These are phyloP conservation scores for Nezara viridula DNA, from an alignment of 2,888 invertebrate species.

Conservation along the genomic window DNA sequence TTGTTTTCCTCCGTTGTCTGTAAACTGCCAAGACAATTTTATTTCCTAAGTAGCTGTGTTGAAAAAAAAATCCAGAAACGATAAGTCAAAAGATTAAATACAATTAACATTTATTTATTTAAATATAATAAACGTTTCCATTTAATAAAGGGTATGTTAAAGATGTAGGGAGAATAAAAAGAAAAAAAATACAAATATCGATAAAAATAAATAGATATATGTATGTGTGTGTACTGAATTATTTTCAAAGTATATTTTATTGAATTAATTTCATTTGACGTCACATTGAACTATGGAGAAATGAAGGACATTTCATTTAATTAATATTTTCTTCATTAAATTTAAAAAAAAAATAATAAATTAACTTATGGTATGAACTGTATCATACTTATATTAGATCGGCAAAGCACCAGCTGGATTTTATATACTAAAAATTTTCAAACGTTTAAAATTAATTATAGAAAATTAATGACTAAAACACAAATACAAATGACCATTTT, in stretches of 20 bases:
- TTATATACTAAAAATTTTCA: neutral
- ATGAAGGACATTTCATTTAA: neutral
- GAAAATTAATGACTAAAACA: neutral
- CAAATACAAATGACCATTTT: neutral
- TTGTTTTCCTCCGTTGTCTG: neutral
- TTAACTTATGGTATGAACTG: neutral
- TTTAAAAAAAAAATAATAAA: too few relatives aligned
- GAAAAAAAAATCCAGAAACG: neutral
- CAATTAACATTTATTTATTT: neutral
- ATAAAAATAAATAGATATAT: neutral
- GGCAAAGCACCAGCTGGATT: neutral
- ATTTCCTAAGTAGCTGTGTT: neutral
- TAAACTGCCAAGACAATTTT: neutral
- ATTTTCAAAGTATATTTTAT: neutral
- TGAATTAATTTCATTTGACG: neutral
- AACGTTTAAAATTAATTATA: neutral
- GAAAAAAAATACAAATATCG: too few relatives aligned
- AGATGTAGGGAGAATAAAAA: neutral
- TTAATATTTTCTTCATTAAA: neutral
- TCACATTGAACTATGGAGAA: neutral
- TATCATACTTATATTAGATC: neutral
- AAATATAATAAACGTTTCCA: neutral
- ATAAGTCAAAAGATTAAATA: neutral
- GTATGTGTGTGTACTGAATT: neutral
- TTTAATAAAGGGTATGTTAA: neutral